phyloP scores from a whole-genome alignment of 2,888 invertebrate genomes.

The Dryadula phaetusa region DNA sequence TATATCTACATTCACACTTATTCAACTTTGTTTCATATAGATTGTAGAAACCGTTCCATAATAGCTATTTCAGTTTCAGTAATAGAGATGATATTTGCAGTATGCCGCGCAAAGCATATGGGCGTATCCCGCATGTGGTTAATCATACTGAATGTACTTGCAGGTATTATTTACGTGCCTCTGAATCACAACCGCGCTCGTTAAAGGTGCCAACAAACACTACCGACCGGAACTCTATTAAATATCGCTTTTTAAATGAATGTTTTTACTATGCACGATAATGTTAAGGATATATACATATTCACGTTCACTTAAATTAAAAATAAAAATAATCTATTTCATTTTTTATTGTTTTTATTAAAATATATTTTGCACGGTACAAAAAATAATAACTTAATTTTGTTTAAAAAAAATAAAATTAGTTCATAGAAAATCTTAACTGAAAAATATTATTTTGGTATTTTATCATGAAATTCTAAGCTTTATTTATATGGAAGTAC shows the following conservation, averaged over 20 bases:
- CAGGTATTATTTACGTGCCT: conserved; percentile 54
- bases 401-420: too few species aligned
- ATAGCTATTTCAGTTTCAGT: neutral
- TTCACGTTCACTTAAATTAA: too few species aligned
- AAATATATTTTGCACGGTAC: too few species aligned
- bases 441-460: too few species aligned
- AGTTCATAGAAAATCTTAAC: too few species aligned
- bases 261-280: too few species aligned
- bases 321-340: too few species aligned
- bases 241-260: too few species aligned
- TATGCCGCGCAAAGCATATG: conserved; percentile 22
- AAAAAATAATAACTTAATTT: too few species aligned
- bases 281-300: too few species aligned
- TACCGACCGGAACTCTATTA: conserved; percentile 30
- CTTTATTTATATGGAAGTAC: neutral
- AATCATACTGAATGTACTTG: conserved; percentile 42
- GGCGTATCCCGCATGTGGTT: conserved; percentile 37
- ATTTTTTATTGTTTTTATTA: too few species aligned
- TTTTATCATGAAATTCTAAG: too few species aligned
- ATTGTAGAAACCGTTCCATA: conserved; percentile 1
- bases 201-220: conserved; percentile 44
- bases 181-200: conserved; percentile 46
- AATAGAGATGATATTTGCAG: conserved; percentile 25
- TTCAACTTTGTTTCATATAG: conserved; percentile 11
- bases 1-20: conserved; percentile 25